Percentiles rank a stretch among this genome's conserved stretches.
phyloP scores from a whole-genome alignment of 1,140 invertebrate genomes.

The Magallana ariakensis region DNA sequence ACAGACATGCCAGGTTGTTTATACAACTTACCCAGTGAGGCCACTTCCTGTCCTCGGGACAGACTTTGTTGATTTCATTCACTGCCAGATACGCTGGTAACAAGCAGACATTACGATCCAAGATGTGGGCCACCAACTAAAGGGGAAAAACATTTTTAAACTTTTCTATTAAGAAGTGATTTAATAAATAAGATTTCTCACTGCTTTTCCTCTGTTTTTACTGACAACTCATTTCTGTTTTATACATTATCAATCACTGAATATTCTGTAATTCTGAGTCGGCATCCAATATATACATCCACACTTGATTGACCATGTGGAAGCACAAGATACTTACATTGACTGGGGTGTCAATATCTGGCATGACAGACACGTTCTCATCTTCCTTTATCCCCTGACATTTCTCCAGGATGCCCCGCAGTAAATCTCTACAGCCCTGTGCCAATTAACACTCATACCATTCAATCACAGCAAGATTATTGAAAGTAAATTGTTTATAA shows the following conservation, averaged over 20 bases:
- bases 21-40: constrained; percentile 91
- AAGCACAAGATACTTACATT: constrained; percentile 64
- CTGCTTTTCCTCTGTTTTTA: no score
- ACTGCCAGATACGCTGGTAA: constrained; percentile 96
- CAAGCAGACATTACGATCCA: constrained; percentile 94
- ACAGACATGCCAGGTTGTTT: background rate
- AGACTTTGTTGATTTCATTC: constrained; percentile 94
- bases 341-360: constrained; percentile 72
- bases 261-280: no score
- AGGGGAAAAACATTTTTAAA: constrained; percentile 17
- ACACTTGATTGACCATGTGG: no score
- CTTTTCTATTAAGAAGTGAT: no score
- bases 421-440: constrained; percentile 80
- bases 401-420: constrained; percentile 87
- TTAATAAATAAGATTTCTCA: no score
- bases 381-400: constrained; percentile 78
- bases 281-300: no score
- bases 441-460: background rate
- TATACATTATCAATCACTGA: no score
- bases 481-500: no score
- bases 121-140: constrained; percentile 90
- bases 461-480: no score
- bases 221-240: no score
- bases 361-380: constrained; percentile 70
- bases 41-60: constrained; percentile 89